Conservation (phyloP, 2,797 vertebrate species). For the Furcifer pardalis region DNA sequence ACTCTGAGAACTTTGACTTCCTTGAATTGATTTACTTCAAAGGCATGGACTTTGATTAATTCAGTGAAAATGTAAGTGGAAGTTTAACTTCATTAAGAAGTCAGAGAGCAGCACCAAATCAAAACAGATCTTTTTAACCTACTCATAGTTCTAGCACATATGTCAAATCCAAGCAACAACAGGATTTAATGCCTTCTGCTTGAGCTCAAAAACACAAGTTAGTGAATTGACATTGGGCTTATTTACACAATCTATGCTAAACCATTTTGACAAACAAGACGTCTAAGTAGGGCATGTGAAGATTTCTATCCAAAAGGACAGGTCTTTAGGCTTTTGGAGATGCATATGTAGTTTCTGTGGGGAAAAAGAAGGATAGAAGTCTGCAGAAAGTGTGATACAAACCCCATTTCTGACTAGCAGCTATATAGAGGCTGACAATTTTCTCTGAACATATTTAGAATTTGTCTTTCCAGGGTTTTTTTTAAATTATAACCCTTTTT, state of each 20-base stretch:
- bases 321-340: neutral
- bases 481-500: too few relatives aligned
- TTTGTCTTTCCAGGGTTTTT: too few relatives aligned
- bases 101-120: slow-evolving; percentile 17
- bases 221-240: neutral
- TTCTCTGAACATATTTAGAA: too few relatives aligned
- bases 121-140: neutral
- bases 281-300: neutral
- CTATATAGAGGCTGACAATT: too few relatives aligned
- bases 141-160: neutral
- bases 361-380: neutral
- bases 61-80: slow-evolving; percentile 25
- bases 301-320: neutral
- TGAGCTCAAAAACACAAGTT: neutral
- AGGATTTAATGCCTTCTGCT: neutral
- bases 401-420: too few relatives aligned
- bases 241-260: neutral
- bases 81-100: slow-evolving; percentile 30
- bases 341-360: neutral
- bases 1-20: slow-evolving; percentile 15
- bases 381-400: neutral
- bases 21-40: slow-evolving; percentile 25
- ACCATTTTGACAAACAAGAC: neutral
- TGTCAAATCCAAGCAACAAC: neutral
- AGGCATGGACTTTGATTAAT: slow-evolving; percentile 24